Evolutionary conservation across 2,113 vertebrate genomes (phyloP), one percentile per base, ranked within the genome.

Genomic region (Vimba vimba): DNA sequence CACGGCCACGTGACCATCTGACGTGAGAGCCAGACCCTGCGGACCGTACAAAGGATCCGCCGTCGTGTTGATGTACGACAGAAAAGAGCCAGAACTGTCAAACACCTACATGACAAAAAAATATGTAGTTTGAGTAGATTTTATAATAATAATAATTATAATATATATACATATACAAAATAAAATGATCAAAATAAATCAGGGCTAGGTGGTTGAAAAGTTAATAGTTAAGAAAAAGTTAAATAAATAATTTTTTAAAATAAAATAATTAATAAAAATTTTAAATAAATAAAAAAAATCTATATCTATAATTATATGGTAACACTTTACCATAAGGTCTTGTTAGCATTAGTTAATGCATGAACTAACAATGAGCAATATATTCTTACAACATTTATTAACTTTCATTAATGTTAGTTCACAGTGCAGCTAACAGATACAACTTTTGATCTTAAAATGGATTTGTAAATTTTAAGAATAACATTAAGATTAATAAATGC

Each of bases 31-130:
- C 94, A 99, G 91, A 83, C 97, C 98, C 92, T 99, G 98, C 0
- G 98, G 98, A 5, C 98, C 98, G 0, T 99, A 99, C 33, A 99
- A 95, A 0, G 98, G 98, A 92, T 99, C 98, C 0, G 96, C 97
- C 2, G 96, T 94, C 0, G 97, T 99, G 95, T 99, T 99, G 93
- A 99, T 99, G 91, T 99, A 99, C 50, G 98, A 99, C 52, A 99
- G 95, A 93, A 99, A 99, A 4, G 98, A 99, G 55, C 98, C 98
- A 0, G 97, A 93, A 85, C 97, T 97, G 96, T 99, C 98, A 0
- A 99, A 99, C 45, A 99, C 98, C 98, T 99, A 92, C 19, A 39
- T 9, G 4, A 27, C 23, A 85, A 62, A 84, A 84, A 43, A 43
- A 60, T 4, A 71, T n/a, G 10, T 45, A 12, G 10, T 23, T 23